These are phyloP conservation scores for Dione juno DNA, from an alignment of 2,888 invertebrate genomes.

Conservation along the genomic window DNA sequence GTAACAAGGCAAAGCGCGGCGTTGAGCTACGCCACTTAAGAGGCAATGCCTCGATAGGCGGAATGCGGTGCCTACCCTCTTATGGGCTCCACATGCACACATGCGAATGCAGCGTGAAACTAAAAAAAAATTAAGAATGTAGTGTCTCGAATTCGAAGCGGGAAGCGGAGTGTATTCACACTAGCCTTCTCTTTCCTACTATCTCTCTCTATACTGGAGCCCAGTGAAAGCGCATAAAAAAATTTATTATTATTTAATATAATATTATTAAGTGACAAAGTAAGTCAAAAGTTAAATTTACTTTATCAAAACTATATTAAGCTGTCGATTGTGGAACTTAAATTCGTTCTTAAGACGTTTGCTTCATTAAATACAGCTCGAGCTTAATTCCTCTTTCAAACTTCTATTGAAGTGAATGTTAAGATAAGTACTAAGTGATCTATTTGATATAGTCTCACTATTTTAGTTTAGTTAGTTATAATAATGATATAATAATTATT, in stretches of 20 bases:
- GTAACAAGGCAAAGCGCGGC: too few species aligned
- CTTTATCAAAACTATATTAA: conserved; percentile 30
- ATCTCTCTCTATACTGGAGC: too few species aligned
- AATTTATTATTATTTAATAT: background rate
- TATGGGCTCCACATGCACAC: too few species aligned
- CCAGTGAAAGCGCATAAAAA: too few species aligned
- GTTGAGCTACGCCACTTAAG: too few species aligned
- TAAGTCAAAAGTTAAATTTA: conserved; percentile 5
- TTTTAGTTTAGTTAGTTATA: background rate
- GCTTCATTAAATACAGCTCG: conserved; percentile 39
- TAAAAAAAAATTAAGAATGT: too few species aligned
- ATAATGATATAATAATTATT: background rate
- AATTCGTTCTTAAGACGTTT: conserved; percentile 33
- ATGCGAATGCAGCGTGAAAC: too few species aligned
- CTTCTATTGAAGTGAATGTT: conserved; percentile 29
- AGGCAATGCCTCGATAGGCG: too few species aligned
- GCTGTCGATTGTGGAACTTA: conserved; percentile 33
- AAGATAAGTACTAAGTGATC: conserved; percentile 2
- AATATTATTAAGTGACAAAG: conserved; percentile 2
- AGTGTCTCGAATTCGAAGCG: too few species aligned
- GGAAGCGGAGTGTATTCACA: too few species aligned
- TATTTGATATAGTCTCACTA: background rate
- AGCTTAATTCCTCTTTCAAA: conserved; percentile 39
- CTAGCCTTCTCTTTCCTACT: too few species aligned
- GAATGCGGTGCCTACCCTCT: too few species aligned